phyloP scores from a whole-genome alignment of 2,113 vertebrate species.

The Ochotona curzoniae region DNA sequence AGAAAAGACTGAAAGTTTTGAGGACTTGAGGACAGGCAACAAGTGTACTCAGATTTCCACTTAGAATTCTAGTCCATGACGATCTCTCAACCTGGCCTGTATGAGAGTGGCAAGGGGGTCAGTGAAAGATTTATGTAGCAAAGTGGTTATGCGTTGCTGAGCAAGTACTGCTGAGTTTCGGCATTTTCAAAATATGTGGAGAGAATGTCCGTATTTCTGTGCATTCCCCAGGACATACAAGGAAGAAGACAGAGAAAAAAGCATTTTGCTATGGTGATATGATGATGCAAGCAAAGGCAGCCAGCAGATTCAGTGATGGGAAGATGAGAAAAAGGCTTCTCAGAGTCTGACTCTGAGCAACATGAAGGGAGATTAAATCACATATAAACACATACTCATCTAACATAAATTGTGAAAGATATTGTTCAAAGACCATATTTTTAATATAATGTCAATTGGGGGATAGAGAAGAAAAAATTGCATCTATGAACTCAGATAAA shows the following conservation, averaged over 20 bases:
- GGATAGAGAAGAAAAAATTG: neutral
- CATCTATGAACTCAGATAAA: neutral
- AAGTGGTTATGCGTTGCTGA: neutral
- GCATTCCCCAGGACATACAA: neutral
- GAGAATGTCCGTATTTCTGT: neutral
- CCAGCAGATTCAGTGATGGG: neutral
- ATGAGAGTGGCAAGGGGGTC: neutral
- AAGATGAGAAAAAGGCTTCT: neutral
- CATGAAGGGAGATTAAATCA: neutral
- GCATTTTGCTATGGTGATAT: neutral
- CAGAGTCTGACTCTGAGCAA: neutral
- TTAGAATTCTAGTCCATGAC: neutral
- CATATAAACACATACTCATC: neutral
- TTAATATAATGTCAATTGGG: neutral
- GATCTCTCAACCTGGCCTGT: neutral
- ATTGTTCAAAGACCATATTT: neutral
- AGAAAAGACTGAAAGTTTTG: neutral
- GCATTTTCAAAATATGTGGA: neutral
- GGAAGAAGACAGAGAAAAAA: neutral
- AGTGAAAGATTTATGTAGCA: neutral
- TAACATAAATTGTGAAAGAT: neutral
- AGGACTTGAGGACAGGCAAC: neutral
- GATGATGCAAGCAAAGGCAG: neutral
- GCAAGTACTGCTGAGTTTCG: neutral
- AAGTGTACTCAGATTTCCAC: neutral